Conservation (phyloP, 2,797 vertebrate genomes). For the Rachycentron canadum region DNA sequence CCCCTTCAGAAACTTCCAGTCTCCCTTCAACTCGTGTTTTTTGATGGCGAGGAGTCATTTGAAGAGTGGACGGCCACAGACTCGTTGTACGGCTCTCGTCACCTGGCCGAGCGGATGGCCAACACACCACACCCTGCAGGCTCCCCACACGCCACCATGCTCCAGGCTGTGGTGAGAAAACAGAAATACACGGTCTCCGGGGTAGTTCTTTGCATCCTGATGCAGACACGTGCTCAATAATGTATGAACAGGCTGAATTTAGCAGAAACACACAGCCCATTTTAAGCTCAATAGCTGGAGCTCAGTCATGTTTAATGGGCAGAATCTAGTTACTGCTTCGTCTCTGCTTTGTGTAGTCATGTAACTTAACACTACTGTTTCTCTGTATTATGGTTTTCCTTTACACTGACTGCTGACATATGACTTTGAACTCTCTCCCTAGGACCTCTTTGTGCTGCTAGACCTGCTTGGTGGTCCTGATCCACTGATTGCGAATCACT, state of each 20-base stretch:
- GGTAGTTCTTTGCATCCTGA: neutral
- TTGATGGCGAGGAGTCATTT: conserved; percentile 94
- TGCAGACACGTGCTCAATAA: conserved; percentile 27
- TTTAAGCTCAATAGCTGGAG: neutral
- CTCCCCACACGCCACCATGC: conserved; percentile 75
- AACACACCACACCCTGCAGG: conserved; percentile 76
- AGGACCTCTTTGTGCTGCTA: conserved; percentile 93
- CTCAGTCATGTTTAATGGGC: neutral
- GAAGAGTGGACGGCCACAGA: conserved; percentile 90
- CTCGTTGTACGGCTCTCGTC: conserved; percentile 93
- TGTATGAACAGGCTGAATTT: conserved; percentile 26
- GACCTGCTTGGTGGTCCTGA: conserved; percentile 90
- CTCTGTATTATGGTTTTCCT: neutral
- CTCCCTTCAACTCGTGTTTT: conserved; percentile 92
- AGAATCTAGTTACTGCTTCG: neutral
- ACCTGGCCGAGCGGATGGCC: conserved; percentile 90
- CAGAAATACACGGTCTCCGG: neutral
- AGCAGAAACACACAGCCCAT: conserved; percentile 3
- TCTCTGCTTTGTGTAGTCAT: neutral
- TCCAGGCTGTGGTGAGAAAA: conserved; percentile 90
- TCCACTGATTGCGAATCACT: conserved; percentile 91
- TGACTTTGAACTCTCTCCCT: neutral
- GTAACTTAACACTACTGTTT: neutral
- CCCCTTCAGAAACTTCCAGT: conserved; percentile 77
- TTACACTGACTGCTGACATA: neutral